Evolutionary conservation across 2,888 invertebrate genomes (phyloP).

Genomic region (Drosophila paramelanica): DNA sequence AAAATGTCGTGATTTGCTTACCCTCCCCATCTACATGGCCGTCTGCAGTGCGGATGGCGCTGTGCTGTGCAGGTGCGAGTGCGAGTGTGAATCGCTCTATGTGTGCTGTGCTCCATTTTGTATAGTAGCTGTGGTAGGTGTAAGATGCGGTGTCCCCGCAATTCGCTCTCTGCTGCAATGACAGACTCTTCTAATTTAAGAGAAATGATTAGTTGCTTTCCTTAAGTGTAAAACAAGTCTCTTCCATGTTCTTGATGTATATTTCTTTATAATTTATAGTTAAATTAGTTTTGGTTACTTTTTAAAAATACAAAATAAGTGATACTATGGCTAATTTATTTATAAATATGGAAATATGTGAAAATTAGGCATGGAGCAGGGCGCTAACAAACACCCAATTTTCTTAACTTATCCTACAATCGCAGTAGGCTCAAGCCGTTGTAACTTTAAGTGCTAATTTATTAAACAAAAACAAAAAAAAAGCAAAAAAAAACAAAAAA

Average conservation of each 20-base stretch:
- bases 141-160: constrained; percentile 25
- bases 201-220: constrained; percentile 59
- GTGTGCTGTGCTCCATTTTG: constrained; percentile 42
- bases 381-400: constrained; percentile 35
- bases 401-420: constrained; percentile 60
- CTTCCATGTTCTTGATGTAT: constrained; percentile 74
- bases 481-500: neutral
- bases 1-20: constrained; percentile 93
- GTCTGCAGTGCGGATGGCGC: constrained; percentile 66
- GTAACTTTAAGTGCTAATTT: constrained; percentile 77
- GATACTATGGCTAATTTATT: constrained; percentile 84
- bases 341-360: constrained; percentile 61
- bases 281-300: constrained; percentile 78
- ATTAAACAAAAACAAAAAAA: constrained; percentile 42
- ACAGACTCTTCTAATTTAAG: constrained; percentile 31
- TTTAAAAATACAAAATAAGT: constrained; percentile 81
- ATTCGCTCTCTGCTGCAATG: constrained; percentile 45
- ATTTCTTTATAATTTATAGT: constrained; percentile 69
- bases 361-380: constrained; percentile 36
- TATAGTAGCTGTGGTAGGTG: constrained; percentile 48
- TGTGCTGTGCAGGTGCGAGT: constrained; percentile 16
- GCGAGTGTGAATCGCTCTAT: constrained; percentile 8
- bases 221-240: constrained; percentile 69
- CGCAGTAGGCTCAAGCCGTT: constrained; percentile 57
- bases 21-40: constrained; percentile 14